A percentile compares a stretch with the other conserved stretches of the same genome.
Evolutionary conservation across 2,113 vertebrate genomes (phyloP).

Genomic region (Fukomys damarensis): DNA sequence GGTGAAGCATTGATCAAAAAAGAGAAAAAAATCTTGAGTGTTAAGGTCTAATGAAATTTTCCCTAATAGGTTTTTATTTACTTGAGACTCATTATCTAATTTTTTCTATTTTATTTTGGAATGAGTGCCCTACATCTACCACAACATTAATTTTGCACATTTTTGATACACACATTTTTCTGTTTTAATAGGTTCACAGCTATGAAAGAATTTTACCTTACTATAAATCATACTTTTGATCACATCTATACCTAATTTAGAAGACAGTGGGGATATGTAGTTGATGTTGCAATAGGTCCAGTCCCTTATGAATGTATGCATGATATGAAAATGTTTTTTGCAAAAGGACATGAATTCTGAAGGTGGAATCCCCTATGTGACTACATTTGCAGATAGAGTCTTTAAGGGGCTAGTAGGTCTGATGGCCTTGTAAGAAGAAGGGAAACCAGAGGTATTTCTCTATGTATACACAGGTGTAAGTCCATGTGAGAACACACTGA

Average conservation of each 20-base stretch:
- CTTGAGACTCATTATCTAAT: not conserved
- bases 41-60: not conserved
- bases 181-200: not conserved
- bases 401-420: not conserved
- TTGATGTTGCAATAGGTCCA: not conserved
- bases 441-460: not conserved
- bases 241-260: not conserved
- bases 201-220: not conserved
- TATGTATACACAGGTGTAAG: not conserved
- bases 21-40: not conserved
- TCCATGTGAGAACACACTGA: not conserved
- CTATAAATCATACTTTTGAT: not conserved
- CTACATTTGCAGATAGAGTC: not conserved
- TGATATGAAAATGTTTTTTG: not conserved
- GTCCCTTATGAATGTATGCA: not conserved
- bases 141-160: not conserved
- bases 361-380: not conserved
- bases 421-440: not conserved
- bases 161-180: not conserved
- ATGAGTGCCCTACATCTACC: not conserved
- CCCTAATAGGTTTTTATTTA: not conserved
- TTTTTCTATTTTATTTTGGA: not conserved
- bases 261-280: not conserved
- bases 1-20: not conserved
- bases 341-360: not conserved